phyloP scores from a whole-genome alignment of 2,113 vertebrate genomes.

The Tiliqua scincoides region DNA sequence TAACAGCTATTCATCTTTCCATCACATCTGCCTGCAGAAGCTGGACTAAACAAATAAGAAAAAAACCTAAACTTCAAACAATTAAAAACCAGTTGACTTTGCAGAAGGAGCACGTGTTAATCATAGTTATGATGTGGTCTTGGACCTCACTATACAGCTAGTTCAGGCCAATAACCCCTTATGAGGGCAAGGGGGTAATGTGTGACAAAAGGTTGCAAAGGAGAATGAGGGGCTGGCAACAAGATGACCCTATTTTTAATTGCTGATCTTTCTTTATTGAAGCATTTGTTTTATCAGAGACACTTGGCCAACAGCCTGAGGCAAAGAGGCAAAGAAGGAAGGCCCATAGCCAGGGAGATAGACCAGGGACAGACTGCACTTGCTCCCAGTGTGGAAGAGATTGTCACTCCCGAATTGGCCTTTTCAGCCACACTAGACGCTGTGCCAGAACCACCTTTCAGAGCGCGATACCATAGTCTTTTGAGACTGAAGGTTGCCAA shows the following conservation, averaged over 20 bases:
- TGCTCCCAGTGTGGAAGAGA: no score
- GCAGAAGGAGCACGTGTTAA: background rate
- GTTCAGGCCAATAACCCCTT: background rate
- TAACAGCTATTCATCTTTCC: slow-evolving; percentile 48
- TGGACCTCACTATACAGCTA: background rate
- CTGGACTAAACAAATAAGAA: background rate
- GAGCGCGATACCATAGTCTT: no score
- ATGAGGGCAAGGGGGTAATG: background rate
- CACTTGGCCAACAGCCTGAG: no score
- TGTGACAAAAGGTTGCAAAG: background rate
- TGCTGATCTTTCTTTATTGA: background rate
- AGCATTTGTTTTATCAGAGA: background rate
- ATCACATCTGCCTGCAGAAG: background rate
- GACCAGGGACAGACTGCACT: no score
- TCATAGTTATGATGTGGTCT: background rate
- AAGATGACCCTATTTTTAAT: background rate
- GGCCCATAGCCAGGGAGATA: no score
- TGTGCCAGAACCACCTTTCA: no score
- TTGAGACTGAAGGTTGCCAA: no score
- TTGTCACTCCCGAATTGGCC: no score
- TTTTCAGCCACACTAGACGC: no score
- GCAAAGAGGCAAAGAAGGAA: no score
- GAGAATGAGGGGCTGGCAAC: background rate
- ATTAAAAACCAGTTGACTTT: background rate
- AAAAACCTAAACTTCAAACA: background rate